These are phyloP conservation scores for Antrozous pallidus DNA, from an alignment of 2,797 vertebrate species.

Conservation along the genomic window DNA sequence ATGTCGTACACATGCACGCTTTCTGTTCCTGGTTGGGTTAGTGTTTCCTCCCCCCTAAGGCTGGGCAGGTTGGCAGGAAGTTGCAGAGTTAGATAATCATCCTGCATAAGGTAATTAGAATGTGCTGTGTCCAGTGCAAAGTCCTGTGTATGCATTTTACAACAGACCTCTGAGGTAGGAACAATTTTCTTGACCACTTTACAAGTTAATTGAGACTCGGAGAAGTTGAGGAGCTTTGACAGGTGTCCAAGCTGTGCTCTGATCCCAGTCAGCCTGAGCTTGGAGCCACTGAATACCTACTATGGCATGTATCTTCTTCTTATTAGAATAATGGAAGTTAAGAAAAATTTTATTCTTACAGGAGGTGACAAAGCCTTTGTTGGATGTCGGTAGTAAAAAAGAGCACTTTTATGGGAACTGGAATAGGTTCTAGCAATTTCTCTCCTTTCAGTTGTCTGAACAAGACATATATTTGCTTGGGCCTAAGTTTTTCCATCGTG, in stretches of 20 bases:
- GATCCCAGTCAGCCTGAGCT: neutral
- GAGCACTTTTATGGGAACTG: neutral
- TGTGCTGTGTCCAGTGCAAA: neutral
- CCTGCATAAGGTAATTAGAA: neutral
- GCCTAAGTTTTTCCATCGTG: neutral
- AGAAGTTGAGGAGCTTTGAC: neutral
- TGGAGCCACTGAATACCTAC: neutral
- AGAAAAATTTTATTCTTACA: neutral
- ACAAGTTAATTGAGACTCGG: neutral
- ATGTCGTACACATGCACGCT: constrained; percentile 12
- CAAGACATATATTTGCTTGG: neutral
- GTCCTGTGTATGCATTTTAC: neutral
- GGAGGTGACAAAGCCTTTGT: neutral
- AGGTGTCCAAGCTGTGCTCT: neutral
- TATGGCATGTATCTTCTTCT: neutral
- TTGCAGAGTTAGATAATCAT: neutral
- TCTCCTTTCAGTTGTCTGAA: neutral
- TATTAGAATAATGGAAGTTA: neutral
- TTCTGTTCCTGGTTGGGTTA: constrained; percentile 47
- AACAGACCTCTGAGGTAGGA: neutral
- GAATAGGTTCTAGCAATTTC: neutral
- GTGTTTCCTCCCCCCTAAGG: neutral
- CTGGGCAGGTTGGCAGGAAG: neutral
- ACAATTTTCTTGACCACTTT: neutral
- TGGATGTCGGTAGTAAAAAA: neutral